Conservation (phyloP, 2,113 vertebrate genomes). For the Sphaerodactylus townsendi region DNA sequence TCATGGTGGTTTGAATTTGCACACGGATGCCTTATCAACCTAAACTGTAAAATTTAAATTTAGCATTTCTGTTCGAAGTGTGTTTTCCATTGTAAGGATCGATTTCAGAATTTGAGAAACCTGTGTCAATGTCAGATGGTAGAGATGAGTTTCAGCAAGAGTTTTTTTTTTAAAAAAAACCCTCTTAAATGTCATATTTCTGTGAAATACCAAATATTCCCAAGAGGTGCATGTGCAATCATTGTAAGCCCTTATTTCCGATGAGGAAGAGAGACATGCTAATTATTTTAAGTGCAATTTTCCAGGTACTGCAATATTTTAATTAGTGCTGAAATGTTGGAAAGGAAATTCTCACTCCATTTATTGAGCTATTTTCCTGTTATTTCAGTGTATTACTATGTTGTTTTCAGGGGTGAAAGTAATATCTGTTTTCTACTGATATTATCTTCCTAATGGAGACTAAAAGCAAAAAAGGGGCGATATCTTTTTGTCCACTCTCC, state of each 20-base stretch:
- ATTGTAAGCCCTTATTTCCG: conserved; percentile 14
- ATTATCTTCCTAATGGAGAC: no score
- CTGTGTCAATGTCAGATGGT: neutral
- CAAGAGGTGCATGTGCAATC: neutral
- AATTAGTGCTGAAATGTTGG: conserved; percentile 25
- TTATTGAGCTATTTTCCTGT: neutral
- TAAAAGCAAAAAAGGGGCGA: no score
- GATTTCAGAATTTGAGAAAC: neutral
- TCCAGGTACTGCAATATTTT: conserved; percentile 18
- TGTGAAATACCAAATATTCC: conserved; percentile 22
- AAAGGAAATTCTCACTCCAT: conserved; percentile 2
- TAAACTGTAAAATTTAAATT: neutral
- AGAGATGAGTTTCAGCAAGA: neutral
- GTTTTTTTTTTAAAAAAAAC: neutral
- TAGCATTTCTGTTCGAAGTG: neutral
- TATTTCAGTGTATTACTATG: neutral
- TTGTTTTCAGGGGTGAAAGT: neutral
- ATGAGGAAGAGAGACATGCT: conserved; percentile 10
- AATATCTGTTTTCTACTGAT: no score
- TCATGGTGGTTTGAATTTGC: neutral
- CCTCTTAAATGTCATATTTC: conserved; percentile 4
- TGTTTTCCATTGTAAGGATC: neutral
- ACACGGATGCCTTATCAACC: neutral
- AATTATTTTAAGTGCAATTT: conserved; percentile 26
- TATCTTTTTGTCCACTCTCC: no score